Evolutionary conservation across 53 echinoderm and acorn worm species (phyloP), one percentile per base, ranked within the genome.

Genomic region (Echinarachnius parma): DNA sequence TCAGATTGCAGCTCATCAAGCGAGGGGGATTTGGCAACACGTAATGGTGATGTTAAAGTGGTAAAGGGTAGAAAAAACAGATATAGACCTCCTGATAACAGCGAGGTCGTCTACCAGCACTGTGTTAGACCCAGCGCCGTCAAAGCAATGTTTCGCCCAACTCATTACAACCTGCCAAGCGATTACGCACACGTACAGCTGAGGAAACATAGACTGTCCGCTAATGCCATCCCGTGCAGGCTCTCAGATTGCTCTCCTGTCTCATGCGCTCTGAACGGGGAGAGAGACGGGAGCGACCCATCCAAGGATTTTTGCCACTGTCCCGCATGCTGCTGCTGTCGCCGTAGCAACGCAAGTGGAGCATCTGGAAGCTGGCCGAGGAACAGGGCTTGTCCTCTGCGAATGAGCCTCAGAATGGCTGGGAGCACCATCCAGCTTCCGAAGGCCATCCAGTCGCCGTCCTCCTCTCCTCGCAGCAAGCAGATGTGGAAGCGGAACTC

Each of bases 1-100:
- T 98, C 98, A 16, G 98, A 98, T 28, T 98, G 86, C 75, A 92
- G 91, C 66, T 98, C 98, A 0, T 91, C 91, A 4, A 91, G 85
- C 34, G 98, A 98, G 62, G 80, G 91, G 16, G 83, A 80, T 36
- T 25, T 86, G 18, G 31, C 75, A 24, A 31, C 65, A 8, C 34
- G 50, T 37, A 52, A 47, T 36, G 56, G 36, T 37, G 27, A 55
- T n/a, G 57, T 18, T 3, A 55, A 57, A 15, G 16, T 39, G 9
- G 15, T 57, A 16, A 56, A 57, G 25, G 56, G 74, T 3, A 57
- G 27, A 28, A 58, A 46, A 18, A 30, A 59, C 18, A 18, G 56
- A 1, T 59, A 66, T 22, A 75, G n/a, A 3, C 56, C 62, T 13
- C 60, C 74, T 20, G 78, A 79, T 8, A 72, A 80, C 64, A 91